Percentiles rank a stretch among this genome's conserved stretches.
Conservation (phyloP, 2,113 vertebrate species). For the Bubo blakistoni region DNA sequence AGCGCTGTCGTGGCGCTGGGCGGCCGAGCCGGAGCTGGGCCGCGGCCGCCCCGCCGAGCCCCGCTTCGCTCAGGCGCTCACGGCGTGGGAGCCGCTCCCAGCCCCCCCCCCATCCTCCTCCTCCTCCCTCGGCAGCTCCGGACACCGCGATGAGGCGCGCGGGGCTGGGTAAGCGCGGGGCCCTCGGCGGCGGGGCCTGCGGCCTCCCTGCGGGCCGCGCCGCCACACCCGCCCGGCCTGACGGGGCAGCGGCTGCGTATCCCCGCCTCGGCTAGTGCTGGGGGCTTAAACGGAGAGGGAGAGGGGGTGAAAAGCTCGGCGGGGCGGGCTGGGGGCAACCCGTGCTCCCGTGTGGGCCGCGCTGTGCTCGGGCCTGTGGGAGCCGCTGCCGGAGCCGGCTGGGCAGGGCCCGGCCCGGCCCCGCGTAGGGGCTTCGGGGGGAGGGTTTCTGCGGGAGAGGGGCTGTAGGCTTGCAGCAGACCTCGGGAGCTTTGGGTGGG, state of each 20-base stretch:
- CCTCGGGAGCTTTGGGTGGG: neutral
- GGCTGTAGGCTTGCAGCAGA: neutral
- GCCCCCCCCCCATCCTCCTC: neutral
- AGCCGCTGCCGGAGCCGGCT: neutral
- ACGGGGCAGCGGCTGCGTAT: neutral
- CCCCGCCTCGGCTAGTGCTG: neutral
- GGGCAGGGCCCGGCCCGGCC: neutral
- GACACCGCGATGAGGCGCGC: conserved; percentile 56
- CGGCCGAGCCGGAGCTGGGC: neutral
- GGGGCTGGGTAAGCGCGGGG: conserved; percentile 53
- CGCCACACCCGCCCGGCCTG: too few species aligned
- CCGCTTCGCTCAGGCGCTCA: neutral
- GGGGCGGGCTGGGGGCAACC: neutral
- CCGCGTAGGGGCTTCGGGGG: too few species aligned
- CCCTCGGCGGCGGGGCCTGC: neutral
- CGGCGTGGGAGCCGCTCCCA: neutral
- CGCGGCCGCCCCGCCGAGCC: accelerated
- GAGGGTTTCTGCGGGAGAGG: neutral
- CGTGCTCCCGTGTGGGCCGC: neutral
- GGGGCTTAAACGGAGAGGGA: too few species aligned
- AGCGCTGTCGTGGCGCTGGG: conserved; percentile 45
- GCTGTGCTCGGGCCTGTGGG: neutral
- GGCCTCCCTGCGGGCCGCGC: neutral
- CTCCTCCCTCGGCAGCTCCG: neutral
- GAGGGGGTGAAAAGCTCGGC: too few species aligned